Base-by-base conservation (phyloP, 2,797 vertebrate genomes). In the Sebastes glaucus region DNA sequence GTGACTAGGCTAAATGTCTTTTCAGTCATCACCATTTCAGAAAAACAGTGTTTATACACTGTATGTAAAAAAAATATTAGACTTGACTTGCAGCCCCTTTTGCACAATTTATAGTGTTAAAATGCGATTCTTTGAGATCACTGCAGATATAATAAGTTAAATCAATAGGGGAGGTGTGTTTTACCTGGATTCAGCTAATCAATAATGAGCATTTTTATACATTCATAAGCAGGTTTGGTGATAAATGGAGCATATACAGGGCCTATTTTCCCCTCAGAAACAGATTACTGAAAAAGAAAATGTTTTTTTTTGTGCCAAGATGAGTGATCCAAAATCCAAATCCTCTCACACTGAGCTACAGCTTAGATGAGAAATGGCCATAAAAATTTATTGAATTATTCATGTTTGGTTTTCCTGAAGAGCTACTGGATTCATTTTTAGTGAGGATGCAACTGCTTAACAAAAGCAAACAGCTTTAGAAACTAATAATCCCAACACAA, bases 11-110 rank as follows among this genome's bases (percentile, higher is more conserved):
- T 32, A 63, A 65, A 71, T 59, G 32, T 55, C 2, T 11, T 68
- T 79, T 46, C 49, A 59, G 9, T 5, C 66, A 28, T 38, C 55
- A 64, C 11, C 77, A 9, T 27, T 71, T 62, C 35, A 75, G 60
- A 74, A 78, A 42, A 57, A 35, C 71, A 77, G 71, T 77, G 74
- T 79, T 81, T 63, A 30, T 61, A 67, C 66, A 62, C 71, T 84
- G 55, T 81, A 63, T 73, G 68, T 78, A 71, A 53, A 52, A 52
- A n/a, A 35, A 52, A 27, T 20, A 27, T 65, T 33, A 57, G 59
- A 90, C 84, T 81, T 85, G 85, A 89, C 68, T 78, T 72, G 57
- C 74, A 82, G 53, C 52, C 74, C 52, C 33, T 74, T 90, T 91
- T 89, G 87, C 89, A 89, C 86, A 87, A 22, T 53, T 69, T 77